Percentiles rank a stretch among this genome's conserved stretches.
Conservation (phyloP, 2,888 invertebrate species). For the Caenorhabditis afra region DNA sequence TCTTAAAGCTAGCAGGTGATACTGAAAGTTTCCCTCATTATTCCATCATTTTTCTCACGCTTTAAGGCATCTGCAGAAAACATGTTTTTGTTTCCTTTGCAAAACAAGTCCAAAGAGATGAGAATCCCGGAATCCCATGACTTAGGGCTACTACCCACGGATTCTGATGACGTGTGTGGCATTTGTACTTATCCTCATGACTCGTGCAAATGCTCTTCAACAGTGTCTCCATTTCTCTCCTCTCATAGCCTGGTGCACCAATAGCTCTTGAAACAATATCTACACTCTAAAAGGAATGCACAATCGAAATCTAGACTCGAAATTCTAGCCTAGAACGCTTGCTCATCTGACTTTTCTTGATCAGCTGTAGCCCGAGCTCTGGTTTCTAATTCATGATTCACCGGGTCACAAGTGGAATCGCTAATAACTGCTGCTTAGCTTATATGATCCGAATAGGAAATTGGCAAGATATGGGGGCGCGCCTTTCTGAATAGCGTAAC, state of each 20-base stretch:
- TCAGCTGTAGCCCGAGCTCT: constrained; percentile 36
- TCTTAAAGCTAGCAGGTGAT: no score
- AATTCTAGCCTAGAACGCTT: constrained; percentile 1
- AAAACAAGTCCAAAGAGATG: no score
- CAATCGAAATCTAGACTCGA: no score
- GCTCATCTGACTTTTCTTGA: constrained; percentile 15
- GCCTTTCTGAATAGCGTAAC: constrained; percentile 53
- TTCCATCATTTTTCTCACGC: no score
- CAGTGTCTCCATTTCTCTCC: not conserved
- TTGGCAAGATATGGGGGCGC: constrained; percentile 53
- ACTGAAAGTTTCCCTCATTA: no score
- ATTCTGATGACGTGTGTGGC: not conserved
- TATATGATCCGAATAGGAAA: constrained; percentile 58
- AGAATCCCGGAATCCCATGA: no score
- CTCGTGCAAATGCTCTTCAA: not conserved
- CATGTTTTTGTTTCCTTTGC: not conserved
- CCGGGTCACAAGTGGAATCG: constrained; percentile 49
- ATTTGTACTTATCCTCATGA: not conserved
- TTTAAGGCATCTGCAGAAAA: not conserved
- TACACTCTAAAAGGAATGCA: not conserved
- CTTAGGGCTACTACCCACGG: no score
- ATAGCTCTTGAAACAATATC: constrained; percentile 3
- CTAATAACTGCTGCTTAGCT: constrained; percentile 34
- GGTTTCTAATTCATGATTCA: constrained; percentile 43
- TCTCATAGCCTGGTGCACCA: constrained; percentile 1